phyloP scores from a whole-genome alignment of 92 coral and sea anemone species.

The Porites evermanni region DNA sequence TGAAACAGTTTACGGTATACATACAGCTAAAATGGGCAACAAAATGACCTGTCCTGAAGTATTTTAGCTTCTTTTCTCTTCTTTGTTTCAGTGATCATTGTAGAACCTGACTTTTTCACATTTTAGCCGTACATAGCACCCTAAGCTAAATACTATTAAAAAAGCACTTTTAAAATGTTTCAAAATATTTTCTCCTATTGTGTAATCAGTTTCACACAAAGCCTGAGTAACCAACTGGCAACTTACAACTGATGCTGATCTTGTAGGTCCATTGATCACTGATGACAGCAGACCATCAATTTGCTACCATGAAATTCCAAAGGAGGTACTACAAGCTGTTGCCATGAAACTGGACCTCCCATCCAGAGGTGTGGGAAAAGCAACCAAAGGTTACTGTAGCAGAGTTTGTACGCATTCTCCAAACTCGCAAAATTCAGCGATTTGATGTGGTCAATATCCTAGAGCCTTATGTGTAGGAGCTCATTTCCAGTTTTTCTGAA shows the following conservation, averaged over 20 bases:
- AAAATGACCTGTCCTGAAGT: no score
- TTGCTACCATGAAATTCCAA: conserved; percentile 36
- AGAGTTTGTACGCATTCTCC: conserved; percentile 61
- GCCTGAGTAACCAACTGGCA: no score
- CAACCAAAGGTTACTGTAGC: conserved; percentile 50
- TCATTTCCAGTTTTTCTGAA: neutral
- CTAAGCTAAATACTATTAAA: no score
- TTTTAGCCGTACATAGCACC: no score
- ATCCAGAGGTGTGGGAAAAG: conserved; percentile 33
- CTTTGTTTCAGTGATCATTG: no score
- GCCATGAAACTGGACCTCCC: conserved; percentile 46
- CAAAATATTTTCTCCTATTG: no score
- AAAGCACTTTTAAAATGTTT: no score
- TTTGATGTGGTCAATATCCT: conserved; percentile 38
- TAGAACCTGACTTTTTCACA: no score
- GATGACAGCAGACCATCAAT: conserved; percentile 1
- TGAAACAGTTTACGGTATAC: no score
- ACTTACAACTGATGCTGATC: neutral
- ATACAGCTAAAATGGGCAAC: no score
- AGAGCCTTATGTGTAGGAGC: conserved; percentile 12
- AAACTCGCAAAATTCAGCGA: conserved; percentile 41
- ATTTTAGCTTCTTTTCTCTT: no score
- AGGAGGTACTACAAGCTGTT: conserved; percentile 38
- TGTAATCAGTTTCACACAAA: no score
- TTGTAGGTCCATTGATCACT: conserved; percentile 28